These are phyloP conservation scores for Cyphomyrmex costatus DNA, from an alignment of 1,140 invertebrate genomes.

Conservation along the genomic window DNA sequence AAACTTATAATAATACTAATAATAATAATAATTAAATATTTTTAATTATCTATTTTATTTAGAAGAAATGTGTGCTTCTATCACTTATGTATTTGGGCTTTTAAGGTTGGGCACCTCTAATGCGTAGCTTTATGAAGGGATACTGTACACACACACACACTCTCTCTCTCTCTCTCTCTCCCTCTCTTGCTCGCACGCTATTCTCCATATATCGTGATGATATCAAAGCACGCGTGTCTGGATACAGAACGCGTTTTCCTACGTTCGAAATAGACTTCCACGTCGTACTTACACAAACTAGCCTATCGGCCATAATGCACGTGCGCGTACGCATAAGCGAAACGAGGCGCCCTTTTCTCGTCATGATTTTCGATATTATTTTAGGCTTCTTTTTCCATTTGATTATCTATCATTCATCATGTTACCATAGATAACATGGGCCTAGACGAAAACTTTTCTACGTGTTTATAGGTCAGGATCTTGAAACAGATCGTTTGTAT, in stretches of 20 bases:
- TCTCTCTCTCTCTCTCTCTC: constrained; percentile 21
- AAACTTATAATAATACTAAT: background rate
- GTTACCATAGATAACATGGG: background rate
- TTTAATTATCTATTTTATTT: background rate
- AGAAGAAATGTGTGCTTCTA: background rate
- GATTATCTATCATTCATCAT: constrained; percentile 34
- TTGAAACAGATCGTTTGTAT: constrained; percentile 49
- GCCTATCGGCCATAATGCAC: constrained; percentile 66
- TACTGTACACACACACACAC: constrained; percentile 53
- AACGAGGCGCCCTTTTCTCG: constrained; percentile 35
- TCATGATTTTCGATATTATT: constrained; percentile 73
- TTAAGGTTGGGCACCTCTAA: constrained; percentile 58
- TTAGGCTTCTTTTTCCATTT: constrained; percentile 48
- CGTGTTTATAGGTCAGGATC: constrained; percentile 66
- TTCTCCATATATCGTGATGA: constrained; percentile 65
- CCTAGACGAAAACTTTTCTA: constrained; percentile 32
- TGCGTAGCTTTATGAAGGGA: constrained; percentile 44
- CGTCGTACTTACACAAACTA: constrained; percentile 64
- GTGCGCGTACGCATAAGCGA: constrained; percentile 44
- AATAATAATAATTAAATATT: background rate
- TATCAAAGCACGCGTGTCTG: constrained; percentile 72
- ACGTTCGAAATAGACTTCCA: constrained; percentile 77
- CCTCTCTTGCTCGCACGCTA: background rate
- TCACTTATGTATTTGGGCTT: constrained; percentile 47
- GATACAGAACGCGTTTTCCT: constrained; percentile 65